phyloP scores from a whole-genome alignment of 2,888 invertebrate genomes.

The Eristalinus sepulchralis region DNA sequence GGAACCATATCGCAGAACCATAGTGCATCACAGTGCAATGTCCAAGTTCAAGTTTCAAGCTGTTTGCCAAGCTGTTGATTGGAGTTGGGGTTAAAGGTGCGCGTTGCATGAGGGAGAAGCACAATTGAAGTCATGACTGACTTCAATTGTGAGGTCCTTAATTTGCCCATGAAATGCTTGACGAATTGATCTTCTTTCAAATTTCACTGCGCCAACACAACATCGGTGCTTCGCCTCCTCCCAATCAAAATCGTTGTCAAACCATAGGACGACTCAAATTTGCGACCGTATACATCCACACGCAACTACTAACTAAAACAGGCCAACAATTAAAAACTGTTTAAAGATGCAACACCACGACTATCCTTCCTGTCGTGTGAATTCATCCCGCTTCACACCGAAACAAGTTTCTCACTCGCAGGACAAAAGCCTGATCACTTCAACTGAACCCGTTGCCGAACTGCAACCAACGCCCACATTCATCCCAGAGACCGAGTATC shows the following conservation, averaged over 20 bases:
- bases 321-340: neutral
- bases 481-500: neutral
- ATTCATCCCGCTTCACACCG: neutral
- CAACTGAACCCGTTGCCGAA: neutral
- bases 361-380: neutral
- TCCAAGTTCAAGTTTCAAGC: no score
- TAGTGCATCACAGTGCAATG: neutral
- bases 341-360: neutral
- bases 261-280: neutral
- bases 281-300: neutral
- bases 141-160: no score
- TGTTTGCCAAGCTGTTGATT: no score
- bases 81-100: no score
- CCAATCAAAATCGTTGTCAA: no score
- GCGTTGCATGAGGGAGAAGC: no score
- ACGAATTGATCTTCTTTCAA: no score
- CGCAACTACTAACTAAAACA: neutral
- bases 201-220: no score
- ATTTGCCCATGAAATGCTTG: no score
- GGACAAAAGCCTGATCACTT: neutral
- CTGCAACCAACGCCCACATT: slow-evolving; percentile 9
- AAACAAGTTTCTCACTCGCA: neutral
- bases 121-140: no score
- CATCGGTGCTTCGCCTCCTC: no score
- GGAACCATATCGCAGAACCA: neutral